phyloP scores from a whole-genome alignment of 2,888 invertebrate species.

The Dynastes maya region DNA sequence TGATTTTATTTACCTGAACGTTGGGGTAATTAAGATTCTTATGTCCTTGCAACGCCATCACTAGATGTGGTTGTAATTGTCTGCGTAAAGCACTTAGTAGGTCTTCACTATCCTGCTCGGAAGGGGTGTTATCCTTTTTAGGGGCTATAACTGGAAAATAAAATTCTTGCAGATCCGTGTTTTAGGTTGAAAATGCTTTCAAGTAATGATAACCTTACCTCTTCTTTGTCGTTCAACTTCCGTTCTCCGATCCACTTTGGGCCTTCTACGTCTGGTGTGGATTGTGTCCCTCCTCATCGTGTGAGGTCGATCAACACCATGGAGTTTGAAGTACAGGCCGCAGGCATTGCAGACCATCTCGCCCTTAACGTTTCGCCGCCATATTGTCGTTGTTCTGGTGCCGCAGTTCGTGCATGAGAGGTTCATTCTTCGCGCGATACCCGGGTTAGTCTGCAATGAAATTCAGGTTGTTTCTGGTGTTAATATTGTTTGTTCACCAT shows the following conservation, averaged over 20 bases:
- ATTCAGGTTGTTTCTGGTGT: too few relatives aligned
- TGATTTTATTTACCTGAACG: constrained; percentile 52
- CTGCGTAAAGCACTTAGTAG: constrained; percentile 80
- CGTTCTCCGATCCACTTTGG: constrained; percentile 72
- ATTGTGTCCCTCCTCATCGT: constrained; percentile 98
- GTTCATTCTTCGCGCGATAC: constrained; percentile 79
- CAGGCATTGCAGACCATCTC: constrained; percentile 99
- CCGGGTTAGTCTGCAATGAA: constrained; percentile 50
- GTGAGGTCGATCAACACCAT: constrained; percentile 93
- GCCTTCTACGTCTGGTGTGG: constrained; percentile 92
- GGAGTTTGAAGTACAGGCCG: constrained; percentile 97
- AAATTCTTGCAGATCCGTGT: background rate
- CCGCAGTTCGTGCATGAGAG: constrained; percentile 96
- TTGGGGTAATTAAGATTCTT: constrained; percentile 67
- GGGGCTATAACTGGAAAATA: constrained; percentile 58
- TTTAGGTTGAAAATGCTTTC: too few relatives aligned
- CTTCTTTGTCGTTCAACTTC: constrained; percentile 41
- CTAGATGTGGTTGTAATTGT: constrained; percentile 81
- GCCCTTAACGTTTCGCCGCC: constrained; percentile 96
- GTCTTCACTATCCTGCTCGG: constrained; percentile 72
- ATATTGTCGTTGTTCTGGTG: constrained; percentile 97
- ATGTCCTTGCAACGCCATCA: constrained; percentile 77
- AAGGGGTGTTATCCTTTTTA: constrained; percentile 64
- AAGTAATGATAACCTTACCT: constrained; percentile 16
- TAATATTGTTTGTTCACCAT: too few relatives aligned